phyloP scores from a whole-genome alignment of 2,888 invertebrate genomes.

The Micropterix aruncella region DNA sequence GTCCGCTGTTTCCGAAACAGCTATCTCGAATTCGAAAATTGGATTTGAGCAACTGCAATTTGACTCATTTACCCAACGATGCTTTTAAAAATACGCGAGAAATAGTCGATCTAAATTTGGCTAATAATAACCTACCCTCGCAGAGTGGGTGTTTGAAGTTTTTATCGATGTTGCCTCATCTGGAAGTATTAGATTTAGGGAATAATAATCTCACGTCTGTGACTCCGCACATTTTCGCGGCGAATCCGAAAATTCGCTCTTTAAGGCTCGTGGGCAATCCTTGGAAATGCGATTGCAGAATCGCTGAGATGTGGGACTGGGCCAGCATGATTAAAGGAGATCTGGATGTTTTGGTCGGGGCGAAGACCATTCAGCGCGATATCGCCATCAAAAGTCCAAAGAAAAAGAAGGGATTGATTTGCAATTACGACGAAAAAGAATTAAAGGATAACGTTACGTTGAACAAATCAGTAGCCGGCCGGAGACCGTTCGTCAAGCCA shows the following conservation, averaged over 20 bases:
- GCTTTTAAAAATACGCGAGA: constrained; percentile 47
- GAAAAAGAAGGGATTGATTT: constrained; percentile 46
- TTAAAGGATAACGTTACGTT: constrained; percentile 32
- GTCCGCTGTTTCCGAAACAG: constrained; percentile 48
- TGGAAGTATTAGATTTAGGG: constrained; percentile 48
- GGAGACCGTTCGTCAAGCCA: constrained; percentile 41
- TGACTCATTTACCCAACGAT: constrained; percentile 40
- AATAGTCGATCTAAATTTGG: constrained; percentile 44
- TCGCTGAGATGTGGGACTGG: constrained; percentile 62
- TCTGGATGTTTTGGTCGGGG: constrained; percentile 48
- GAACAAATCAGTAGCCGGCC: constrained; percentile 38
- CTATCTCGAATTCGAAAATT: constrained; percentile 46
- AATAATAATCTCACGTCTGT: constrained; percentile 47
- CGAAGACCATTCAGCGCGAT: constrained; percentile 46
- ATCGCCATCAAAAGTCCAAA: constrained; percentile 49
- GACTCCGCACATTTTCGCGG: constrained; percentile 36
- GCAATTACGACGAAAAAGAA: constrained; percentile 45
- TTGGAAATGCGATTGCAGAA: constrained; percentile 53
- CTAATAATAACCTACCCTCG: constrained; percentile 40
- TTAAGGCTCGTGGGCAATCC: constrained; percentile 54
- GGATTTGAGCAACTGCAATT: constrained; percentile 51
- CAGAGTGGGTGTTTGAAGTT: constrained; percentile 36
- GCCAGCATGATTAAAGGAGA: constrained; percentile 49
- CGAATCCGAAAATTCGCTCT: constrained; percentile 42
- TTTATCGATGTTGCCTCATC: constrained; percentile 35